phyloP scores from a whole-genome alignment of 1,140 invertebrate species.

The Ectropis grisescens region DNA sequence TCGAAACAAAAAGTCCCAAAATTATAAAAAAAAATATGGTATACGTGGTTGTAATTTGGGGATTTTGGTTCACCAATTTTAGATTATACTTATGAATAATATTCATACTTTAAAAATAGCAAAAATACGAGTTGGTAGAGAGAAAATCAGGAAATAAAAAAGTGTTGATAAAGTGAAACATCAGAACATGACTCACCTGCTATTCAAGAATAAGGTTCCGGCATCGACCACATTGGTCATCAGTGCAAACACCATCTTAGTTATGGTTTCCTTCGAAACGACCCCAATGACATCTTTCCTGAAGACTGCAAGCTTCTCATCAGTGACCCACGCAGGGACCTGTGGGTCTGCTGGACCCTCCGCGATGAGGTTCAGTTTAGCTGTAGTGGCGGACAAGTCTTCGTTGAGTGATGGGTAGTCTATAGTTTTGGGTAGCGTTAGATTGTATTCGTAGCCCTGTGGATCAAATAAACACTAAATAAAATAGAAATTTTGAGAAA shows the following conservation, averaged over 20 bases:
- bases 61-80: no score
- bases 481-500: no score
- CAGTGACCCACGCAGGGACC: constrained; percentile 42
- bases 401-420: constrained; percentile 27
- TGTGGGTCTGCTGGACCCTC: constrained; percentile 27
- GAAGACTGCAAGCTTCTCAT: constrained; percentile 27
- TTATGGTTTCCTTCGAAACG: constrained; percentile 38
- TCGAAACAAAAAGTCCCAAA: no score
- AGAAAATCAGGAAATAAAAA: no score
- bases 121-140: no score
- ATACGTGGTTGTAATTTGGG: no score
- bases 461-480: constrained; percentile 12
- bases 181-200: constrained; percentile 20
- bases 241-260: constrained; percentile 45
- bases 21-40: no score
- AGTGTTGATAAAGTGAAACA: no score
- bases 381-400: constrained; percentile 26
- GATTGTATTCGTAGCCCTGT: constrained; percentile 40
- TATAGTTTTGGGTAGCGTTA: constrained; percentile 35
- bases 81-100: no score
- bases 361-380: constrained; percentile 23
- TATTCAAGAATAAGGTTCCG: constrained; percentile 48
- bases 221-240: constrained; percentile 50
- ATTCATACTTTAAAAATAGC: no score
- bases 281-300: constrained; percentile 22